Evolutionary conservation across 2,888 invertebrate species (phyloP), one percentile per base, ranked within the genome.

Genomic region (Sclerodermus sp.): DNA sequence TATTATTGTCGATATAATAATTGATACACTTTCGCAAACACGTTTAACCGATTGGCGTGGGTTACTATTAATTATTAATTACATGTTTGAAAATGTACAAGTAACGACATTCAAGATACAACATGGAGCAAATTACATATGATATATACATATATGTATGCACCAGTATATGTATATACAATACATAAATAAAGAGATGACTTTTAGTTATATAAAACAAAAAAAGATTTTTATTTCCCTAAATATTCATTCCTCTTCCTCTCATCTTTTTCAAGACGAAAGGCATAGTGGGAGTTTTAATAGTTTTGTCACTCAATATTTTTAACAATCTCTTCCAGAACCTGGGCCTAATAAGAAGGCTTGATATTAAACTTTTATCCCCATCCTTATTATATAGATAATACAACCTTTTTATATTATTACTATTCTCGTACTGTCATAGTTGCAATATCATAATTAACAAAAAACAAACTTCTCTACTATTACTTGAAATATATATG

Each of bases 1-100:
- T 46, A 47, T 74, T 75, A 74, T 76, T 76, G 73, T 76, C 75
- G 57, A 61, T 64, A 67, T 63, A 60, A 65, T 71, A 73, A 71
- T 71, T 71, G 65, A 73, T 67, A 67, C 56, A 66, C 51, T 64
- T 60, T 60, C 49, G 47, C 55, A 50, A 57, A 52, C 47, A 55
- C 42, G 30, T 43, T 58, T 15, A 32, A 47, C 51, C 16, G 42
- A 51, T 42, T 40, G 43, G 49, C 40, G 15, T 16, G 49, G 29
- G 37, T 49, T 31, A 34, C 23, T 39, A 12, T 42, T 38, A 47
- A 16, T 38, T 8, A 41, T 52, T 51, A 51, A 45, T 49, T 49
- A 47, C 51, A 56, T 44, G 53, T 18, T 49, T 49, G 43, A 43
- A 53, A 57, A 68, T 59, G 49, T 66, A 65, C 61, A 60, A 53